Percentiles rank a stretch among this genome's conserved stretches.
Conservation (phyloP, 1,140 invertebrate species). For the Antheraea mylitta region DNA sequence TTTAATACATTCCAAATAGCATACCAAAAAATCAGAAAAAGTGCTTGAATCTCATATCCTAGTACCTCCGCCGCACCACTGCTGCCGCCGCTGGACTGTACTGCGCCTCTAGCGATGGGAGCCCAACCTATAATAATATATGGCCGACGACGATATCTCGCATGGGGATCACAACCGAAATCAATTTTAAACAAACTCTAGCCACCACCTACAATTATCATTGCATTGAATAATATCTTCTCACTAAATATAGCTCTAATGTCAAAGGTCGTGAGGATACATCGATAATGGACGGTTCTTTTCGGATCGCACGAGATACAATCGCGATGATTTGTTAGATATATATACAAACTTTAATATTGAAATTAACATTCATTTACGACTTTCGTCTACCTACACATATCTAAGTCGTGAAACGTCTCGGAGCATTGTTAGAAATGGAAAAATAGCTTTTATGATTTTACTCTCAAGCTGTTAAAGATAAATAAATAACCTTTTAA, state of each 20-base stretch:
- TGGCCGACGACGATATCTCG: conserved; percentile 50
- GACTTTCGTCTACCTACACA: conserved; percentile 48
- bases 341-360: conserved; percentile 63
- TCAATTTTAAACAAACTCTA: conserved; percentile 75
- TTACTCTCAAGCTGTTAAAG: not conserved
- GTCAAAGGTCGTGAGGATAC: conserved; percentile 60
- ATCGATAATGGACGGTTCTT: conserved; percentile 59
- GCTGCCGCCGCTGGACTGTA: not conserved
- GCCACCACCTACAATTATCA: conserved; percentile 70
- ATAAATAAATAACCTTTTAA: not conserved
- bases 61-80: too few relatives aligned
- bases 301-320: conserved; percentile 60
- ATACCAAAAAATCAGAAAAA: too few relatives aligned
- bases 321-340: conserved; percentile 73
- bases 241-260: conserved; percentile 52
- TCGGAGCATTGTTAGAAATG: conserved; percentile 13
- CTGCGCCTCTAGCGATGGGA: conserved; percentile 21
- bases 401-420: conserved; percentile 12
- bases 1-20: too few relatives aligned
- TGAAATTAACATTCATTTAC: conserved; percentile 72
- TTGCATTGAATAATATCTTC: conserved; percentile 56
- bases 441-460: conserved; percentile 5
- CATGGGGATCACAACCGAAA: conserved; percentile 56
- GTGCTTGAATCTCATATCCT: too few relatives aligned
- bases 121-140: conserved; percentile 58